Evolutionary conservation across 2,113 vertebrate species (phyloP).

Genomic region (Brienomyrus longianalis): DNA sequence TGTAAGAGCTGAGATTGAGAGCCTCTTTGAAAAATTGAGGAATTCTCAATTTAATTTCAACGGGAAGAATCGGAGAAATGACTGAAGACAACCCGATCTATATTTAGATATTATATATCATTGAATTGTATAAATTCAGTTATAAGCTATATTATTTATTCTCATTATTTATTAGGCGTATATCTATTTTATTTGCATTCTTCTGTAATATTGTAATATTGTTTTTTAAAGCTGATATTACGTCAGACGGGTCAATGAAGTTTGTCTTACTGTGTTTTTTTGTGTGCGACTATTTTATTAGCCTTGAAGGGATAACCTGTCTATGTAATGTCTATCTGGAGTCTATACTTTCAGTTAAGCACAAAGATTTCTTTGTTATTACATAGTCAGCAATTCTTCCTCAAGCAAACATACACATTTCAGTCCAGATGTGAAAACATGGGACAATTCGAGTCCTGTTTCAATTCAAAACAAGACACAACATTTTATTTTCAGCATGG

Average conservation of each 20-base stretch:
- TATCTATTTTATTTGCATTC: neutral
- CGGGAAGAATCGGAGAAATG: neutral
- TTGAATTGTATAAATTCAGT: neutral
- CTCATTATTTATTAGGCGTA: neutral
- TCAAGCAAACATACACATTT: neutral
- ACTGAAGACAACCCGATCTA: neutral
- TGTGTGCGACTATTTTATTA: neutral
- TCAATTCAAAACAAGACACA: neutral
- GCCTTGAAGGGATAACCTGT: neutral
- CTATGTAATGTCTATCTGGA: neutral
- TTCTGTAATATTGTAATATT: neutral
- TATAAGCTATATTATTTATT: slow-evolving; percentile 5
- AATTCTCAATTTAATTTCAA: neutral
- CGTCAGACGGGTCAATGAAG: neutral
- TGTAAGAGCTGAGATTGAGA: slow-evolving; percentile 15
- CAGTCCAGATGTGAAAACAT: neutral
- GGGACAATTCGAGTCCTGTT: neutral
- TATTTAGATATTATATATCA: neutral
- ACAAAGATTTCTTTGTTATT: neutral
- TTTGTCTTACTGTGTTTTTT: neutral
- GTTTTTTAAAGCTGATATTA: neutral
- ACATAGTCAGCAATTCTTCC: too few species aligned
- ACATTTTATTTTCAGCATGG: neutral
- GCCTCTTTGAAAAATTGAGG: neutral
- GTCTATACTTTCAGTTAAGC: neutral